Conservation (phyloP, 2,888 invertebrate genomes). For the Limnephilus auricula region DNA sequence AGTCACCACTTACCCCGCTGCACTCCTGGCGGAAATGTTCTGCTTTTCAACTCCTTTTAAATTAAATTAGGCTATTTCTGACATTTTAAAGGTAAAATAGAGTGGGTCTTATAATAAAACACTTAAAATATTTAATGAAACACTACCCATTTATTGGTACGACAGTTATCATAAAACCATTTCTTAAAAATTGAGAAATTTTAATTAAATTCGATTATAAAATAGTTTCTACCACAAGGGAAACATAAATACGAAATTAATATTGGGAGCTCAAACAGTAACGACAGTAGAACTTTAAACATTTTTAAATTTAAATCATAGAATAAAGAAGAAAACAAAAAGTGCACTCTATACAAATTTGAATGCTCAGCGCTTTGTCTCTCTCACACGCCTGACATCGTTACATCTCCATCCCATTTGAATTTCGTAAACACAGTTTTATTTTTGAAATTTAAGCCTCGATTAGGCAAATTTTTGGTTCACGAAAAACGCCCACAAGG, state of each 20-base stretch:
- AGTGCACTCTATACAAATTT: no score
- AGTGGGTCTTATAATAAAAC: not conserved
- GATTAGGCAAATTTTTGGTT: no score
- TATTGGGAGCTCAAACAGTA: not conserved
- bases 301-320: not conserved
- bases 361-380: no score
- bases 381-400: no score
- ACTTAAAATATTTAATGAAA: not conserved
- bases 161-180: not conserved
- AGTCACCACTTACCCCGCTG: constrained; percentile 21
- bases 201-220: not conserved
- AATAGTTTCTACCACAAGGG: not conserved
- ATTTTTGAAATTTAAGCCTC: no score
- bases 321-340: no score
- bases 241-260: not conserved
- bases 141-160: constrained; percentile 27
- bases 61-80: constrained; percentile 4
- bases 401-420: no score
- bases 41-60: not conserved
- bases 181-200: not conserved
- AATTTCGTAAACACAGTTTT: no score
- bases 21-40: not conserved
- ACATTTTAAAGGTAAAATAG: not conserved
- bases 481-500: no score
- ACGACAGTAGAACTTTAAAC: not conserved